These are phyloP conservation scores for Chymomyza amoena DNA, from an alignment of 2,888 invertebrate species.

Conservation along the genomic window DNA sequence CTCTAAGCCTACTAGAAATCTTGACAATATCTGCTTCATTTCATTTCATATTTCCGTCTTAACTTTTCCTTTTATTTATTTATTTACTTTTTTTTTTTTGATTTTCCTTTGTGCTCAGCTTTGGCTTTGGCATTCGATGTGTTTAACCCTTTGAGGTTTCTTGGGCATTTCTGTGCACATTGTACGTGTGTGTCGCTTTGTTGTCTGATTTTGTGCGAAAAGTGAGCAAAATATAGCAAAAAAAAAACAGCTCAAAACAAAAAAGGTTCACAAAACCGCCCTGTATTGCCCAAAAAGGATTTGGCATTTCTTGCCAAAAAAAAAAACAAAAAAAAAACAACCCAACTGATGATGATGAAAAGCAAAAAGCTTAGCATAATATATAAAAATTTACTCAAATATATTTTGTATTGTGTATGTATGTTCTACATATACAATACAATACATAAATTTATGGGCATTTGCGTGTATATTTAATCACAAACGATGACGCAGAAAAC, in stretches of 20 bases:
- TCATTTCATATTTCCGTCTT: neutral
- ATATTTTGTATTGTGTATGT: constrained; percentile 1
- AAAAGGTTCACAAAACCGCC: constrained; percentile 66
- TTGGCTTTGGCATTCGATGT: constrained; percentile 65
- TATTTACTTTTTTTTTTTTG: constrained; percentile 1
- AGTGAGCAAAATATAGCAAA: constrained; percentile 44
- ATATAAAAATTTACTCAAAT: constrained; percentile 52
- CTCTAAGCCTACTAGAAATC: neutral
- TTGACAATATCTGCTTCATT: neutral
- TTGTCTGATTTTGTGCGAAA: constrained; percentile 41
- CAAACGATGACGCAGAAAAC: constrained; percentile 72
- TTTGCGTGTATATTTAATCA: constrained; percentile 61
- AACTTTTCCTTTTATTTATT: constrained; percentile 7
- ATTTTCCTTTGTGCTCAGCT: constrained; percentile 47
- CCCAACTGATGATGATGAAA: constrained; percentile 66
- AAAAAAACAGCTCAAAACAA: too few species aligned
- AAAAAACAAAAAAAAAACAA: constrained; percentile 17
- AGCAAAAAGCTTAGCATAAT: constrained; percentile 61
- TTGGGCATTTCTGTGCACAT: constrained; percentile 57
- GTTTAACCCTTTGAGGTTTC: constrained; percentile 73
- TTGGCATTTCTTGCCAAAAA: constrained; percentile 61
- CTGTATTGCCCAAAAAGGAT: constrained; percentile 26
- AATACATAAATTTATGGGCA: constrained; percentile 18
- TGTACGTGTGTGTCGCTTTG: constrained; percentile 6
- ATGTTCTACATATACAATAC: constrained; percentile 17